Evolutionary conservation across 2,113 vertebrate genomes (phyloP).

Genomic region (Pithys albifrons): DNA sequence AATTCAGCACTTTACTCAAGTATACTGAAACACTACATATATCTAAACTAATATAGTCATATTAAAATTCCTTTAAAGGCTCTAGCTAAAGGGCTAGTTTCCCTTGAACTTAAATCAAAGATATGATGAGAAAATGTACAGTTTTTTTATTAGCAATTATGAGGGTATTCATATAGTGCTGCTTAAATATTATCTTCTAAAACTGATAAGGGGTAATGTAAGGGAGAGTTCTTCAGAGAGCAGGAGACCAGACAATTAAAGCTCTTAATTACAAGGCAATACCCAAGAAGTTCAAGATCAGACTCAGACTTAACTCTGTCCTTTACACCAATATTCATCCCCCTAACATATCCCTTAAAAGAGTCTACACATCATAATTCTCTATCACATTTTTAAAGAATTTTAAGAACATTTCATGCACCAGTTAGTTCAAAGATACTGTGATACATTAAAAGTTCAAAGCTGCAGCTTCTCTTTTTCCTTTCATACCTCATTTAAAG

Average conservation of each 20-base stretch:
- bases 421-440: slow-evolving; percentile 70
- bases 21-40: background rate
- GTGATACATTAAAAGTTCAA: slow-evolving; percentile 53
- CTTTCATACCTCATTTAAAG: slow-evolving; percentile 31
- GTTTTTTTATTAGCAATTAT: slow-evolving; percentile 20
- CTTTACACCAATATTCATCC: background rate
- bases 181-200: slow-evolving; percentile 46
- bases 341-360: background rate
- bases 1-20: background rate
- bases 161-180: background rate
- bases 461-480: slow-evolving; percentile 42
- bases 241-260: slow-evolving; percentile 14
- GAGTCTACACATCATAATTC: slow-evolving; percentile 47
- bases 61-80: slow-evolving; percentile 23
- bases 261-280: slow-evolving; percentile 12
- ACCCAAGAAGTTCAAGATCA: background rate
- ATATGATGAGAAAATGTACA: background rate
- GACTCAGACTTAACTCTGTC: background rate
- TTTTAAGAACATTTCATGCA: slow-evolving; percentile 64
- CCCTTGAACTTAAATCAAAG: slow-evolving; percentile 20
- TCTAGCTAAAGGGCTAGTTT: background rate
- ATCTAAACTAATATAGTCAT: background rate
- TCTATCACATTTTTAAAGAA: slow-evolving; percentile 42
- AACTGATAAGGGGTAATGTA: slow-evolving; percentile 4
- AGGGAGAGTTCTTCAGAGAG: background rate